Percentiles rank a stretch among this genome's conserved stretches.
Evolutionary conservation across 2,888 invertebrate genomes (phyloP).

Genomic region (Luffia ferchaultella): DNA sequence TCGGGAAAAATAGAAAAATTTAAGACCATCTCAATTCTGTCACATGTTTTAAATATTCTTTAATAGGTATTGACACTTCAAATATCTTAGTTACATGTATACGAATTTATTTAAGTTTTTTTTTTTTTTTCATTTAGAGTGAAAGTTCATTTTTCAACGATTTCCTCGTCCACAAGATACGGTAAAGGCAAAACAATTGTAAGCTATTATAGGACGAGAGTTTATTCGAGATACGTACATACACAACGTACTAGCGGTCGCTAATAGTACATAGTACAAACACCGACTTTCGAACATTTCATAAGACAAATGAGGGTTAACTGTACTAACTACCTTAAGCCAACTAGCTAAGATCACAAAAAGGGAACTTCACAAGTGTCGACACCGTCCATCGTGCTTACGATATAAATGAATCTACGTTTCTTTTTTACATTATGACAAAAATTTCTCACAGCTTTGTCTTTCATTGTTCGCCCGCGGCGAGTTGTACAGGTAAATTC

Average conservation of each 20-base stretch:
- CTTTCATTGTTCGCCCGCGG: constrained; percentile 63
- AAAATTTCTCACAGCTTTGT: constrained; percentile 66
- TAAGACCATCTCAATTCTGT: too few relatives aligned
- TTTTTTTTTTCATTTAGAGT: too few relatives aligned
- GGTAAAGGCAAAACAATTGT: too few relatives aligned
- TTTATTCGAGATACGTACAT: neutral
- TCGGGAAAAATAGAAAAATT: too few relatives aligned
- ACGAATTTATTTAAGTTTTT: too few relatives aligned
- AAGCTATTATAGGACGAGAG: neutral
- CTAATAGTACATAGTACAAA: neutral
- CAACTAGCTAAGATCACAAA: constrained; percentile 19
- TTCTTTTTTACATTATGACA: constrained; percentile 53
- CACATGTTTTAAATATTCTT: too few relatives aligned
- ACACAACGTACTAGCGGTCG: neutral
- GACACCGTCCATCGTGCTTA: constrained; percentile 36
- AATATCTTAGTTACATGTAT: too few relatives aligned
- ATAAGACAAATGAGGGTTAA: neutral
- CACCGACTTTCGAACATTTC: neutral
- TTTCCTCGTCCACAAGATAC: too few relatives aligned
- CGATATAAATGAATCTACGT: constrained; percentile 53
- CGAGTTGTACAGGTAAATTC: constrained; percentile 59
- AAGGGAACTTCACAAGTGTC: constrained; percentile 17
- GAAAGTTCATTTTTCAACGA: too few relatives aligned
- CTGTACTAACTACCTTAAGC: neutral
- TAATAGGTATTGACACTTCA: too few relatives aligned